Base-by-base conservation (phyloP, 2,113 vertebrate species). In the Rattus rattus region DNA sequence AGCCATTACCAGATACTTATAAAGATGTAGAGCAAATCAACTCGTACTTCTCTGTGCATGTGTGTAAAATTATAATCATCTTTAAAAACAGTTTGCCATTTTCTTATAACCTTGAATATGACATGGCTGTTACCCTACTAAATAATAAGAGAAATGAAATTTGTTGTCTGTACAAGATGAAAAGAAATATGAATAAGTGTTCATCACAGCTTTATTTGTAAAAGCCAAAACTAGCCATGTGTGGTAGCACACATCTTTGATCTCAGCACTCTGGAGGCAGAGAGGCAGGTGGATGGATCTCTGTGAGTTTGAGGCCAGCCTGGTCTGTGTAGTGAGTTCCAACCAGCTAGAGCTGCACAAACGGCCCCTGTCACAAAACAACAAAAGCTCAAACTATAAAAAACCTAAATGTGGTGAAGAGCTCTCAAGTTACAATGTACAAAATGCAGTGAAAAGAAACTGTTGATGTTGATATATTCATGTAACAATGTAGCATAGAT, bases 111-210 rank as follows among this genome's bases (percentile, higher is more conserved):
- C 17, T 73, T 88, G 80, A 88, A 63, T 43, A 28, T 63, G n/a
- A 92, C 36, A 1, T 33, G 36, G 49, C 56, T 69, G 89, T 75
- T 92, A 54, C 33, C 90, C 24, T 91, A 30, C 28, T 92, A 73
- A 56, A 30, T 80, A 94, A 83, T 90, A 91, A 39, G 13, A 97
- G 59, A 81, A 79, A 85, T 89, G 19, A 96, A 93, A 96, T 36
- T 7, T 12, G 24, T 13, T 69, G 22, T 67, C 86, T 43, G 76
- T 56, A 90, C 24, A 90, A 90, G 63, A 92, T 83, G 13, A 84
- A n/a, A 72, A 14, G n/a, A 75, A 80, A 61, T 84, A 43, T 28
- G n/a, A 16, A 70, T 47, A 36, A 90, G 43, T 49, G 24, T 83
- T 95, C 63, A 63, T 36, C n/a, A 81, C 30, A n/a, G 39, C 65